phyloP scores from a whole-genome alignment of 2,888 invertebrate genomes.

The Lapara coniferarum region DNA sequence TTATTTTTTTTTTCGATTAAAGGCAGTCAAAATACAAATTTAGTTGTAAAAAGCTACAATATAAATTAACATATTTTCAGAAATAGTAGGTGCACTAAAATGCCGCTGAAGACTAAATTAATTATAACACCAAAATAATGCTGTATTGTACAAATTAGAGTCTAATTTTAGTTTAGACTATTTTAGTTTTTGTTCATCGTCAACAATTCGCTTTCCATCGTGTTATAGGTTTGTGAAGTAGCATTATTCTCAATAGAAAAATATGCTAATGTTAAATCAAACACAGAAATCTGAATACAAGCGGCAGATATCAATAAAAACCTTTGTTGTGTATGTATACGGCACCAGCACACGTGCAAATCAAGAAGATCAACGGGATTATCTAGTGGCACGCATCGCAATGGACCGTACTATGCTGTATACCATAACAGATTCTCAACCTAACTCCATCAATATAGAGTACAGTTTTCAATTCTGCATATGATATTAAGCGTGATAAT shows the following conservation, averaged over 20 bases:
- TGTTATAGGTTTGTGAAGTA: not conserved
- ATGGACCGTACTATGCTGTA: not conserved
- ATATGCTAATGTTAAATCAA: not conserved
- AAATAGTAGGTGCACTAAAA: too few relatives aligned
- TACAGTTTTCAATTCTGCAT: not conserved
- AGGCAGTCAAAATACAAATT: too few relatives aligned
- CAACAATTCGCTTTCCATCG: too few relatives aligned
- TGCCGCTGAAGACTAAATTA: too few relatives aligned
- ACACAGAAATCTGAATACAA: conserved; percentile 1
- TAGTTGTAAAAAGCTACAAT: too few relatives aligned
- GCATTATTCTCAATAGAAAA: not conserved
- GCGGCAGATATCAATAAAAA: conserved; percentile 33
- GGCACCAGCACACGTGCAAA: conserved; percentile 41
- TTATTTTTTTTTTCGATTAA: too few relatives aligned
- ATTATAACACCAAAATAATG: too few relatives aligned
- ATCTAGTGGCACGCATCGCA: conserved; percentile 27
- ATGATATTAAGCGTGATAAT: conserved; percentile 4
- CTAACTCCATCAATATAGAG: not conserved
- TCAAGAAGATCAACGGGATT: conserved; percentile 44
- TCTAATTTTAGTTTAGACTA: too few relatives aligned
- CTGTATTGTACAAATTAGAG: too few relatives aligned
- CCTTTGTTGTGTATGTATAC: conserved; percentile 40
- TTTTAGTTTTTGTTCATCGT: too few relatives aligned
- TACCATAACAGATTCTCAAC: not conserved
- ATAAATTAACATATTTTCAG: too few relatives aligned